phyloP scores from a whole-genome alignment of 2,888 invertebrate species.

The Archaeoteleia sp. region DNA sequence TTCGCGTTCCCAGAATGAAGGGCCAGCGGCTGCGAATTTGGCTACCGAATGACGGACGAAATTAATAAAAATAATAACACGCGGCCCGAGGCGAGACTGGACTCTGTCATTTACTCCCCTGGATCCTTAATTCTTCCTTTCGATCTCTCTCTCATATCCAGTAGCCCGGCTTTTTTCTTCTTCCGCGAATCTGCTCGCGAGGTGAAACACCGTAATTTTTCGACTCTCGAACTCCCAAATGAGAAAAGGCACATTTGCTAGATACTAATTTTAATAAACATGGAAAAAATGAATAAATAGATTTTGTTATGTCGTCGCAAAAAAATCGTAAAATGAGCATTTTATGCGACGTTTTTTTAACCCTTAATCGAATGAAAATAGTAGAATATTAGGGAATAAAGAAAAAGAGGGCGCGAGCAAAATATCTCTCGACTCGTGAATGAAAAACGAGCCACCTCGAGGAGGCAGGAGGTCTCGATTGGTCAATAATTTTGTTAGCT shows the following conservation, averaged over 20 bases:
- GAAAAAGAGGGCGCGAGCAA: conserved; percentile 39
- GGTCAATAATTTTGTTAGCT: conserved; percentile 69
- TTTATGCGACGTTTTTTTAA: conserved; percentile 12
- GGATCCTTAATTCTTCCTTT: conserved; percentile 57
- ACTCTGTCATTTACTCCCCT: conserved; percentile 65
- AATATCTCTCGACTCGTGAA: conserved; percentile 59
- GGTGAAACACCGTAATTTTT: conserved; percentile 46
- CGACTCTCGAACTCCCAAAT: conserved; percentile 26
- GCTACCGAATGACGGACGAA: conserved; percentile 68
- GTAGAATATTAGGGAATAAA: conserved; percentile 20
- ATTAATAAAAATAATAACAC: conserved; percentile 69
- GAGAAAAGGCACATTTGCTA: conserved; percentile 37
- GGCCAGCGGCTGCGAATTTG: conserved; percentile 58
- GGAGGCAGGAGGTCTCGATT: conserved; percentile 67
- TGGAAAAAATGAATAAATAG: conserved; percentile 8
- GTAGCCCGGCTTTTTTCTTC: conserved; percentile 54
- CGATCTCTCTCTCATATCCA: conserved; percentile 55
- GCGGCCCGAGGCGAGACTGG: conserved; percentile 60
- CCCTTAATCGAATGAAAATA: conserved; percentile 28
- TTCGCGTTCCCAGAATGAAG: conserved; percentile 55
- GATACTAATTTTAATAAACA: conserved; percentile 29
- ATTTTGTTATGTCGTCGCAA: conserved; percentile 14
- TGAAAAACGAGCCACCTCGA: conserved; percentile 65
- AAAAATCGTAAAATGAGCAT: conserved; percentile 15
- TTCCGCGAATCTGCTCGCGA: conserved; percentile 48